Conservation (phyloP, 2,797 vertebrate genomes). For the Megalops cyprinoides region DNA sequence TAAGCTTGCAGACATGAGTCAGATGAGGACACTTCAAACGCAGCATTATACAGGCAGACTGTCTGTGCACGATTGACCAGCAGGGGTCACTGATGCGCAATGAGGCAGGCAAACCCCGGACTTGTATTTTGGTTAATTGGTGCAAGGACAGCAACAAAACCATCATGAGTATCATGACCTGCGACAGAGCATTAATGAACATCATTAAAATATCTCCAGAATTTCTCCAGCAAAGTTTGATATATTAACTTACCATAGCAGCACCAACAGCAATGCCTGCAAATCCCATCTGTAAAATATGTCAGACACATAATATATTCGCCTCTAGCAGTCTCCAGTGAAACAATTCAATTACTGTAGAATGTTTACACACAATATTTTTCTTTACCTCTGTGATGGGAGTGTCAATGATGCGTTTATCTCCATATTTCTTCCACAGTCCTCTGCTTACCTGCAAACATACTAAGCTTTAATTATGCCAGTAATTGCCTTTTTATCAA, state of each 20-base stretch:
- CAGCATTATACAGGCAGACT: too few species aligned
- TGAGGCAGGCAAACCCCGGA: too few species aligned
- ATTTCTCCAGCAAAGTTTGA: background rate
- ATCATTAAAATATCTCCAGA: background rate
- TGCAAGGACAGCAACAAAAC: too few species aligned
- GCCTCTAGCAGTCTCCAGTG: background rate
- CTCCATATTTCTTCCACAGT: constrained; percentile 98
- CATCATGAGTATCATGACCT: too few species aligned
- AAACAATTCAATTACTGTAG: background rate
- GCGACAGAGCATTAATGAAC: too few species aligned
- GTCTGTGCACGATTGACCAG: too few species aligned
- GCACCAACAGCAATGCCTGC: constrained; percentile 94
- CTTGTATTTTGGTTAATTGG: too few species aligned
- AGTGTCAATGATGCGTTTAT: constrained; percentile 96
- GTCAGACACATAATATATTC: background rate
- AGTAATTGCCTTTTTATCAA: too few species aligned
- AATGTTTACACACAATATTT: background rate
- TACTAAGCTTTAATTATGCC: constrained; percentile 23
- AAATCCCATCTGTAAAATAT: constrained; percentile 87
- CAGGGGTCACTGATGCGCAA: too few species aligned
- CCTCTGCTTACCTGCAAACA: constrained; percentile 87
- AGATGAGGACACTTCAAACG: too few species aligned
- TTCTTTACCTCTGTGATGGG: constrained; percentile 91
- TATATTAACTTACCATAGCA: constrained; percentile 83
- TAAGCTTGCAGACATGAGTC: too few species aligned